Evolutionary conservation across 2,113 vertebrate species (phyloP), one percentile per base, ranked within the genome.

Genomic region (Notechis scutatus): DNA sequence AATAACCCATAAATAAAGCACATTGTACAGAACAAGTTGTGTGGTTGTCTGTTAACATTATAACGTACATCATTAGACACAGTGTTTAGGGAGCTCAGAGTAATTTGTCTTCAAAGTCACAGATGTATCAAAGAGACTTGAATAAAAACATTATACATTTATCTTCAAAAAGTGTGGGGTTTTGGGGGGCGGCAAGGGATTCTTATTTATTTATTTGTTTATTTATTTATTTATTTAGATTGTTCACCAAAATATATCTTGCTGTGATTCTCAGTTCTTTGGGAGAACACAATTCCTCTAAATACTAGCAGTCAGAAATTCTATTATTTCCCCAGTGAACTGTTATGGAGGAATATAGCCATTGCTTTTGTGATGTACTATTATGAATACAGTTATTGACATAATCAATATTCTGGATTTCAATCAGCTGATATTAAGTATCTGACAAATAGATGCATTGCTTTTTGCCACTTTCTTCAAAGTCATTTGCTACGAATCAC

Each of bases 281-380:
- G 23, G 81, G 93, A 94, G 89, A 96, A 23, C 92, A 86, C 96
- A 94, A 93, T 88, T 88, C 91, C 92, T 59, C 94, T 87, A 90
- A 95, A 95, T 85, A 94, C 94, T 94, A 34, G 45, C 74, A 64
- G 88, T 5, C 50, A 95, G 94, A 93, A 87, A 54, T 50, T 12
- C 89, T 18, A 74, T 64, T 61, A 92, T 93, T 42, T 88, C 47
- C 90, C 18, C 92, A 93, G 56, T 69, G 93, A 91, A 94, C 88
- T 0, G 23, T 0, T 92, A 74, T 39, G 86, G 94, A 93, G 93
- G 89, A 81, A 92, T 90, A 74, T 21, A 54, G 18, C 26, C 47
- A 55, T 81, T 0, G 12, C 88, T 3, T 85, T 56, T 0, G 29
- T 89, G 92, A 85, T 90, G 74, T 69, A 90, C 81, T 34, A 45